These are phyloP conservation scores for Augochlorella aurata DNA, from an alignment of 2,888 invertebrate species.

Conservation along the genomic window DNA sequence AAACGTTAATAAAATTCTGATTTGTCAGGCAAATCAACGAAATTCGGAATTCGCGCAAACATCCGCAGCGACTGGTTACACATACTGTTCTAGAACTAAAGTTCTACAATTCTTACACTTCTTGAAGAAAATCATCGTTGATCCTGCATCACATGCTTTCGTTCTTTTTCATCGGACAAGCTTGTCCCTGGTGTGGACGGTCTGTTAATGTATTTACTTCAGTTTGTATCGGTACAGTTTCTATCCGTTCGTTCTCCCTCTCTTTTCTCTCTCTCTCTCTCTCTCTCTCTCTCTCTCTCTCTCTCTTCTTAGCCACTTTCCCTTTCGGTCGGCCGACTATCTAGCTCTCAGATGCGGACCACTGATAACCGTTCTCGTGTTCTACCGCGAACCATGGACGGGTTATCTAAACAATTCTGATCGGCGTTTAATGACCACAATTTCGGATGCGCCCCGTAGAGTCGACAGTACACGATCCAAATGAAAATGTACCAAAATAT, in stretches of 20 bases:
- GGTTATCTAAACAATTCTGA: conserved; percentile 47
- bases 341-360: conserved; percentile 1
- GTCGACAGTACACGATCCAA: conserved; percentile 48
- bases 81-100: conserved; percentile 49
- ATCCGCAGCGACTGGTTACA: conserved; percentile 19
- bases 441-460: conserved; percentile 32
- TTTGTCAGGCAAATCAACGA: not conserved
- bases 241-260: not conserved
- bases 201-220: conserved; percentile 66
- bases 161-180: conserved; percentile 59
- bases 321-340: conserved; percentile 8
- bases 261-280: not conserved
- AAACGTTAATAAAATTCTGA: not conserved
- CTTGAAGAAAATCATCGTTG: conserved; percentile 44
- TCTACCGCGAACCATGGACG: conserved; percentile 40
- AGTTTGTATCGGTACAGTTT: conserved; percentile 25
- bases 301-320: not conserved
- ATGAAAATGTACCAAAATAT: conserved; percentile 49
- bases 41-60: not conserved
- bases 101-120: conserved; percentile 24
- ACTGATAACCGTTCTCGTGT: conserved; percentile 26
- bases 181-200: conserved; percentile 73
- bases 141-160: conserved; percentile 21
- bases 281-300: not conserved
- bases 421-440: conserved; percentile 39